phyloP scores from a whole-genome alignment of 2,113 vertebrate genomes.

The Lasiurus cinereus region DNA sequence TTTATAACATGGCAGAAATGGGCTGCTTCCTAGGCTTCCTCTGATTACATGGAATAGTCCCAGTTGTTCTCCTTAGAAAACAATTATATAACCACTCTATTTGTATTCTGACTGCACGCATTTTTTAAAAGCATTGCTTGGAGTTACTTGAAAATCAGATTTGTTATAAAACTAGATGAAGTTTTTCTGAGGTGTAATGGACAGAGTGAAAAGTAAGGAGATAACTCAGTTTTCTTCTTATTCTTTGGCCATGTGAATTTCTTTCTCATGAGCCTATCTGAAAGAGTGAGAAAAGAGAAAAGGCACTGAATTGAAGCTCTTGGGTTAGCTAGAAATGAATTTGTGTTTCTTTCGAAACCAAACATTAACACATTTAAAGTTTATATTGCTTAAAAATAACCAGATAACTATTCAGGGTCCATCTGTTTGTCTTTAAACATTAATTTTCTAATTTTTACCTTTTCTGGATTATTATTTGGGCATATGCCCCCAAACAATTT shows the following conservation, averaged over 20 bases:
- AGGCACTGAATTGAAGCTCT: background rate
- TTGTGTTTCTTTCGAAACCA: constrained; percentile 49
- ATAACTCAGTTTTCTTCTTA: background rate
- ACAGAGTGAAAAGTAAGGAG: constrained; percentile 18
- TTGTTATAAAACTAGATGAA: constrained; percentile 19
- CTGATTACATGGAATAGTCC: background rate
- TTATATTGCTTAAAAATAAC: background rate
- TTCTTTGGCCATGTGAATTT: background rate
- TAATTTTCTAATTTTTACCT: constrained; percentile 21
- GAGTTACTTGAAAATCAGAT: constrained; percentile 37
- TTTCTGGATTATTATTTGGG: background rate
- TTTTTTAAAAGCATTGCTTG: constrained; percentile 28
- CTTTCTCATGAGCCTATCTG: background rate
- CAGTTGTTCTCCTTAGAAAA: background rate
- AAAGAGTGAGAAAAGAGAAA: constrained; percentile 41
- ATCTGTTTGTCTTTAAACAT: background rate
- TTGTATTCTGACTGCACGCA: background rate
- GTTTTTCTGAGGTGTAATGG: background rate
- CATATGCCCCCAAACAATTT: background rate
- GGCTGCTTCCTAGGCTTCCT: background rate
- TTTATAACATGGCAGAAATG: background rate
- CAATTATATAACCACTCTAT: background rate
- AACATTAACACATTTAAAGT: background rate
- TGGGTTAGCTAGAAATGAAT: constrained; percentile 32
- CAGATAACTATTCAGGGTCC: background rate